Conservation (phyloP, 2,797 vertebrate genomes). For the Threskiornis aethiopicus region DNA sequence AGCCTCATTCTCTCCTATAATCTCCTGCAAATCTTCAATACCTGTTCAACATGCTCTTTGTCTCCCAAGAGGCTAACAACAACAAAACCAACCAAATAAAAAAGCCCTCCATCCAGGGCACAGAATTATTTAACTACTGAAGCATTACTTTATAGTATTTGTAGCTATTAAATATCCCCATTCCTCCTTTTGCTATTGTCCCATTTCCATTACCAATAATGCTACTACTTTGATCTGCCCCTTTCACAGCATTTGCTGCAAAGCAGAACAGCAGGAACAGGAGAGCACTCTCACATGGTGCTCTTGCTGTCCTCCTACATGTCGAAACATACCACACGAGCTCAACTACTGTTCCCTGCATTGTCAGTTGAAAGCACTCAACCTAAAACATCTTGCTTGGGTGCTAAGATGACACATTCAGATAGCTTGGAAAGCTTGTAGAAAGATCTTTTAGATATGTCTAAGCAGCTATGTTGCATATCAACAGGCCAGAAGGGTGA, state of each 20-base stretch:
- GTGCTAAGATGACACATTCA: background rate
- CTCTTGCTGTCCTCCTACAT: background rate
- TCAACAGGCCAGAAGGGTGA: background rate
- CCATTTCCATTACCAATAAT: background rate
- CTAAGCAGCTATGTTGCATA: background rate
- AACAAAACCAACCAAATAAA: background rate
- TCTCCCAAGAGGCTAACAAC: background rate
- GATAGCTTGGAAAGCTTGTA: background rate
- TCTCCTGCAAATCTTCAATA: background rate
- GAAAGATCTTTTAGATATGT: background rate
- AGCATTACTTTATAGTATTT: background rate
- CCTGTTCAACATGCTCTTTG: background rate
- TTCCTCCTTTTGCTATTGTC: background rate
- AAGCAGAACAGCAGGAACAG: background rate
- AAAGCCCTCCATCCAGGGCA: background rate
- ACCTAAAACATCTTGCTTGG: background rate
- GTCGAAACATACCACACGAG: background rate
- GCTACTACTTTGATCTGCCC: background rate
- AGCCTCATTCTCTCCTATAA: background rate
- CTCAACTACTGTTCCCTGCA: background rate
- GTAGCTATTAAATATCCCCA: background rate
- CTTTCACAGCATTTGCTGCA: background rate
- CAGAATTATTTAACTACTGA: background rate
- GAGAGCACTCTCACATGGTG: fast-evolving
- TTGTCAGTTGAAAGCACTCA: background rate